Percentiles rank a stretch among this genome's conserved stretches.
Conservation (phyloP, 2,797 vertebrate species). For the Psittacula derbiana region DNA sequence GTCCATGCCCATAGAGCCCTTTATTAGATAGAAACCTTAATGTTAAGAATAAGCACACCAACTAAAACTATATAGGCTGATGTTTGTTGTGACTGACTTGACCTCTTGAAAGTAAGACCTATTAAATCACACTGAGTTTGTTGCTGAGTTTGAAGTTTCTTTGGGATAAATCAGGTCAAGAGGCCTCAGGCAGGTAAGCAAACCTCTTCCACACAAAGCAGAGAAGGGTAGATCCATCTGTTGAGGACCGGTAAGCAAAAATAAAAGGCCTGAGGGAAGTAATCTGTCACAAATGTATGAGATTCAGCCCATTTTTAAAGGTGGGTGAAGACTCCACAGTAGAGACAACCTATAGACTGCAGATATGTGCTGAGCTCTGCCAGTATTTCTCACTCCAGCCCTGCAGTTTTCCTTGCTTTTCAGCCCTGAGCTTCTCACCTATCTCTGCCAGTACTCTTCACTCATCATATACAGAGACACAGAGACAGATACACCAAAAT, state of each 20-base stretch:
- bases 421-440: background rate
- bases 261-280: background rate
- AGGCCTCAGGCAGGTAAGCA: constrained; percentile 5
- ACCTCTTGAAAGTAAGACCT: background rate
- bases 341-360: background rate
- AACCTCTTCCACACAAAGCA: background rate
- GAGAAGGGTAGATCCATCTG: background rate
- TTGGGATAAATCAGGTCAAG: constrained; percentile 24
- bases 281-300: background rate
- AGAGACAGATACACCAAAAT: background rate
- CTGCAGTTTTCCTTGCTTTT: background rate
- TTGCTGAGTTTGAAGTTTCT: background rate
- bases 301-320: background rate
- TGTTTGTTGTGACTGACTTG: background rate
- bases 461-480: background rate
- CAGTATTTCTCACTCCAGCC: background rate
- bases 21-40: background rate
- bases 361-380: background rate
- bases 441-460: background rate
- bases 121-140: background rate
- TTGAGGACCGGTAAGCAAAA: background rate
- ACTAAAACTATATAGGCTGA: background rate
- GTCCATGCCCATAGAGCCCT: background rate
- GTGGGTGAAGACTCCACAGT: background rate
- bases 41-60: background rate